Evolutionary conservation across 64 coral and sea anemone species (phyloP).

Genomic region (Acropora yongei): DNA sequence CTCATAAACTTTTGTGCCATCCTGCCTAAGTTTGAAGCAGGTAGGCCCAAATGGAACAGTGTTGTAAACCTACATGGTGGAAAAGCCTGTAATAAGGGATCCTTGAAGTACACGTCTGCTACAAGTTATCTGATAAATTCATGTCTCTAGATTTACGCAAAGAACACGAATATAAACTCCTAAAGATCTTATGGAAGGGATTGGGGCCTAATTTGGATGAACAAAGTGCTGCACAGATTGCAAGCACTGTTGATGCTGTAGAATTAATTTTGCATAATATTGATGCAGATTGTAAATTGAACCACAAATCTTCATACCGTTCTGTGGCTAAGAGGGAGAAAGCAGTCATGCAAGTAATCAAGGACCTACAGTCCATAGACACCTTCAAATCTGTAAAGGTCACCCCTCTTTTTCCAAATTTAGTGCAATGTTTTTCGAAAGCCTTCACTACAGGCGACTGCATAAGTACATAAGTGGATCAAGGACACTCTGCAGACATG

Average conservation of each 20-base stretch:
- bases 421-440: slow-evolving; percentile 26
- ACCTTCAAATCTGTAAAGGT: slow-evolving; percentile 18
- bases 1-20: slow-evolving; percentile 13
- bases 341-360: slow-evolving; percentile 41
- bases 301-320: neutral
- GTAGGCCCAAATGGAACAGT: slow-evolving; percentile 40
- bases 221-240: slow-evolving; percentile 24
- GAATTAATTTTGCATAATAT: slow-evolving; percentile 28
- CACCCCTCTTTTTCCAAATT: slow-evolving; percentile 52
- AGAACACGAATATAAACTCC: slow-evolving; percentile 26
- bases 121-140: no score
- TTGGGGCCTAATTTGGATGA: slow-evolving; percentile 47
- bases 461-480: slow-evolving; percentile 54
- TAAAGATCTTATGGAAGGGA: slow-evolving; percentile 30
- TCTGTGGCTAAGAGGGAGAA: slow-evolving; percentile 29
- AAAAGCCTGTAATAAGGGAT: neutral
- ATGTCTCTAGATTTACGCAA: slow-evolving; percentile 33
- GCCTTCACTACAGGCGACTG: slow-evolving; percentile 48
- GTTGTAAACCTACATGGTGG: slow-evolving; percentile 27
- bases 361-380: slow-evolving; percentile 29
- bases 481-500: slow-evolving; percentile 31
- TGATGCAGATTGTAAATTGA: slow-evolving; percentile 33
- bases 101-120: no score
- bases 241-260: slow-evolving; percentile 9
- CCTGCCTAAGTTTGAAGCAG: slow-evolving; percentile 29